Base-by-base conservation (phyloP, 2,888 invertebrate species). In the Drosophila antonietae region DNA sequence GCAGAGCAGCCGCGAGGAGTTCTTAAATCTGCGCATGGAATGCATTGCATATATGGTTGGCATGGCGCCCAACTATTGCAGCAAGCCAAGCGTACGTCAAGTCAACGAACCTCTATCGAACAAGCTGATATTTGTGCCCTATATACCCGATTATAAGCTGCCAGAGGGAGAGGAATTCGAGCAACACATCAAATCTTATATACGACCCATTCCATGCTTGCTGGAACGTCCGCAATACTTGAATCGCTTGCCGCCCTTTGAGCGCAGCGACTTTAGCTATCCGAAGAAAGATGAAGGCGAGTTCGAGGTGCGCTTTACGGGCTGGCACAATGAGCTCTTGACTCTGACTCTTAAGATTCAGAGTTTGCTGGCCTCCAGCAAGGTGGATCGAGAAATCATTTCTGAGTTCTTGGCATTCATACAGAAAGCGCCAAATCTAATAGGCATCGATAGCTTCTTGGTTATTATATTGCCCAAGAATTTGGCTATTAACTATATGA, bases 371-470 rank as follows among this genome's bases (percentile, higher is more conserved):
- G 95, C 95, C 2, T 90, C 95, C 14, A 90, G 95, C 51, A 95
- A 91, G 69, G 89, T 91, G n/a, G 90, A 90, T 68, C 88, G 90
- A 1, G 92, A 91, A 37, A 89, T 92, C 4, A 91, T 95, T 43
- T 93, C 94, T 1, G 95, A 95, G 88, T 94, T 95, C 15, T 93
- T 94, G 70, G 94, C 94, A 51, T 95, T 95, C 86, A 92, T 95
- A 53, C 93, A 94, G 44, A 92, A 94, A 57, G 93, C 94, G 81
- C 92, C 94, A 77, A 92, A 94, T 89, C 81, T 94, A 73, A 87
- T 94, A 88, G 94, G 95, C 60, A 89, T 94, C 78, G 91, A 93
- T 88, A 93, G 94, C 91, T 90, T 95, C 90, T 90, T 94, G 83
- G 92, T 94, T 58, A 91, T 94, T 80, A 89, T 94, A 81, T 90